Percentiles rank a stretch among this genome's conserved stretches.
phyloP scores from a whole-genome alignment of 2,113 vertebrate genomes.

The Eulemur macaco region DNA sequence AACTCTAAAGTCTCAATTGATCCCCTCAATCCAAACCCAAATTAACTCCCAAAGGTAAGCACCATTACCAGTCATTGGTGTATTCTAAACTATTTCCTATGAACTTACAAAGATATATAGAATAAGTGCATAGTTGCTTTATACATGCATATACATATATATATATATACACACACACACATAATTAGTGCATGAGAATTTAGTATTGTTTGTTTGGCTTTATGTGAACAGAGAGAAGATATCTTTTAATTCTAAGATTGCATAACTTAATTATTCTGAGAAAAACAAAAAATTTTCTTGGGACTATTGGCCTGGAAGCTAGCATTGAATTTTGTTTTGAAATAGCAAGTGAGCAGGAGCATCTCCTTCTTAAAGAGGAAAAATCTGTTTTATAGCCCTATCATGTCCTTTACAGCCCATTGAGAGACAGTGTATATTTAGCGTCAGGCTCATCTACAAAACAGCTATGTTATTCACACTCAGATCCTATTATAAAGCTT shows the following conservation, averaged over 20 bases:
- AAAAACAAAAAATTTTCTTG: constrained; percentile 43
- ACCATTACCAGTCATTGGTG: not conserved
- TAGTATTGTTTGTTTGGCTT: constrained; percentile 1
- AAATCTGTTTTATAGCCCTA: not conserved
- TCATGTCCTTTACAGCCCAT: not conserved
- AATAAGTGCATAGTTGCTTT: not conserved
- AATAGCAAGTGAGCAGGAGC: not conserved
- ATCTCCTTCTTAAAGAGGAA: not conserved
- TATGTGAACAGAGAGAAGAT: constrained; percentile 10
- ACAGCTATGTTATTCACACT: not conserved
- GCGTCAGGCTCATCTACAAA: not conserved
- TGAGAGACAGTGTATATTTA: not conserved
- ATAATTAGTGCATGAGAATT: not conserved
- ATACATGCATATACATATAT: not conserved
- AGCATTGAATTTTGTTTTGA: constrained; percentile 28
- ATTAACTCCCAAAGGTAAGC: not conserved
- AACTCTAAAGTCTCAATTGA: not conserved
- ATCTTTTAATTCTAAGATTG: constrained; percentile 30
- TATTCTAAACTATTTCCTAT: not conserved
- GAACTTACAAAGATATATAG: not conserved
- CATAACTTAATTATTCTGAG: constrained; percentile 40
- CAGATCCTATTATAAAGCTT: not conserved
- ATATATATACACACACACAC: too few relatives aligned
- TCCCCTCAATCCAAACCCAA: constrained; percentile 1
- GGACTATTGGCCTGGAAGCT: not conserved